These are phyloP conservation scores for Drosophila grimshawi DNA, from an alignment of 1,140 invertebrate genomes.

Conservation along the genomic window DNA sequence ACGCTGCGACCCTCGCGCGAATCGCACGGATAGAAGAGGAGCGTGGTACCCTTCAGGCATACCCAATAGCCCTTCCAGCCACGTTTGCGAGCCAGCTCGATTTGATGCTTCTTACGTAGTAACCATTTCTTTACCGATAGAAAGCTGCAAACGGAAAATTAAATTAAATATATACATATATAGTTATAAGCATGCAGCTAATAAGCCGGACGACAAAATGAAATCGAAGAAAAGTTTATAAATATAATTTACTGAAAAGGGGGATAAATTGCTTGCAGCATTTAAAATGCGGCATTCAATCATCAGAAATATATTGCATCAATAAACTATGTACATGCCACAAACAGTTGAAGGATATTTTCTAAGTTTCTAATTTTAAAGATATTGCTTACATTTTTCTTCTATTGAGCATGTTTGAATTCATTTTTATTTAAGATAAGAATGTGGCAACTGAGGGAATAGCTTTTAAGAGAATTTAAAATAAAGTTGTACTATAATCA, in stretches of 20 bases:
- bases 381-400: too few species aligned
- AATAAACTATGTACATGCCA: background rate
- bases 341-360: background rate
- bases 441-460: background rate
- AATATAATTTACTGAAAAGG: background rate
- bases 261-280: background rate
- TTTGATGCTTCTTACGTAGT: conserved; percentile 97
- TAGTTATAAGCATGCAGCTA: background rate
- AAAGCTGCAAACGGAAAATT: conserved; percentile 88
- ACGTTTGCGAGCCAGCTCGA: conserved; percentile 96
- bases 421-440: background rate
- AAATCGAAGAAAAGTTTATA: conserved; percentile 20
- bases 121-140: conserved; percentile 99
- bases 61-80: conserved; percentile 99
- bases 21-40: conserved; percentile 98
- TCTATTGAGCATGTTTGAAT: background rate
- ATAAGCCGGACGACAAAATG: conserved; percentile 29
- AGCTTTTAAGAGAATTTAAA: background rate
- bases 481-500: too few species aligned
- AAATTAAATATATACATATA: conserved; percentile 7
- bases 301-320: background rate
- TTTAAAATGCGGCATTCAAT: background rate
- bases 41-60: conserved; percentile 97
- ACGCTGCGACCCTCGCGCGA: conserved; percentile 95
- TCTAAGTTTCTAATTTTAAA: background rate